Evolutionary conservation across 2,797 vertebrate genomes (phyloP), one percentile per base, ranked within the genome.

Genomic region (Potorous gilbertii): DNA sequence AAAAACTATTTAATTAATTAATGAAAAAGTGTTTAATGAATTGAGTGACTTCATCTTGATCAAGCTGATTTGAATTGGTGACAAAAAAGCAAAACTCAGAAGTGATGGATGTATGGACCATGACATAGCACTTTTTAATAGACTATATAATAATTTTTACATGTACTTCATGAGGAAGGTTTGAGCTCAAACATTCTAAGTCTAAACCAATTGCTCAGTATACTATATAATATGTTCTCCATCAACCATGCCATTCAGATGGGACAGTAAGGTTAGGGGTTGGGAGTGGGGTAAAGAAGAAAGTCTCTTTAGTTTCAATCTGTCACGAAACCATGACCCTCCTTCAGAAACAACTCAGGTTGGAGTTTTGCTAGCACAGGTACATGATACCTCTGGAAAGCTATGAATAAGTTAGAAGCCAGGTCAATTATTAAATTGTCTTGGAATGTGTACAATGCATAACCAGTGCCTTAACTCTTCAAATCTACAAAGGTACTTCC

Each of bases 371-470:
- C 98, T 97, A 97, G 97, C 95, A 96, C 97, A 96, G 96, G 98
- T 97, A 95, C 95, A 98, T n/a, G 55, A 98, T 98, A 97, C 2
- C 94, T 96, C 97, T 98, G 97, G 97, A 97, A 98, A 95, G 87
- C 97, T 91, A 98, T 99, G 97, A 98, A 98, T 98, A 98, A 98
- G 99, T 98, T 98, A 98, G 96, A 57, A 96, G 96, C 95, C n/a
- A 96, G 96, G 98, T 99, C 98, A 99, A 99, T 99, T 98, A 99
- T 98, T 98, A 98, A 99, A 98, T 96, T 96, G 95, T 95, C 94
- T 52, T 52, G 97, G 98, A 97, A 98, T 97, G 98, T 97, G 95
- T 96, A 14, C 97, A 97, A 95, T 95, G 92, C 91, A 97, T 94
- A 97, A 97, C 96, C 96, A 97, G 95, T 97, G 96, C 54, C 97